Evolutionary conservation across 2,113 vertebrate genomes (phyloP).

Genomic region (Hiodon alosoides): DNA sequence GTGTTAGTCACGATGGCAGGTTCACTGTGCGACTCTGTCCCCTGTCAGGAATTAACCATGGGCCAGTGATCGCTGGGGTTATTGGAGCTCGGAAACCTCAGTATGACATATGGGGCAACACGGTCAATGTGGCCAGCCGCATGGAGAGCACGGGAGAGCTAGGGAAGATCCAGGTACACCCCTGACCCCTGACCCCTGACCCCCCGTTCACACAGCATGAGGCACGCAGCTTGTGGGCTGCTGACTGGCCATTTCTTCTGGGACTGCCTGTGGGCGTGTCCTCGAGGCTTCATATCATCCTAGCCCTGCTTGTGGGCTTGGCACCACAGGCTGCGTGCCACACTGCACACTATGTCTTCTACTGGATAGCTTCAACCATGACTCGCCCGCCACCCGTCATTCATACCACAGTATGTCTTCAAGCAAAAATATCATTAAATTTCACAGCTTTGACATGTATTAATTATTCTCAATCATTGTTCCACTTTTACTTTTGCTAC

Average conservation of each 20-base stretch:
- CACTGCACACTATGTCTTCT: too few species aligned
- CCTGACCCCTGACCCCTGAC: not conserved
- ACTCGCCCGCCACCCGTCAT: too few species aligned
- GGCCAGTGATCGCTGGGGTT: constrained; percentile 92
- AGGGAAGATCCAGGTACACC: constrained; percentile 87
- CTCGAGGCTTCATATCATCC: too few species aligned
- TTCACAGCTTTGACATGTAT: too few species aligned
- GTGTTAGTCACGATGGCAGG: not conserved
- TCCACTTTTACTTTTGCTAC: too few species aligned
- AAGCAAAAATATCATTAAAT: too few species aligned
- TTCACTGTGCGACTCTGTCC: constrained; percentile 15
- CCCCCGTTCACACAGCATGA: not conserved
- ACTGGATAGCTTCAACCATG: too few species aligned
- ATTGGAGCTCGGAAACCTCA: constrained; percentile 97
- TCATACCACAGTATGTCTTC: too few species aligned
- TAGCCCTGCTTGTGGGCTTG: too few species aligned
- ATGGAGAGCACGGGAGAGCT: constrained; percentile 96
- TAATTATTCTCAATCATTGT: too few species aligned
- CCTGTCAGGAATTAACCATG: constrained; percentile 86
- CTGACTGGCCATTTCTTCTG: not conserved
- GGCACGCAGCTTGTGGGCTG: not conserved
- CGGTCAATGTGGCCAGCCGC: constrained; percentile 90
- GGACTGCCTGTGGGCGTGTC: too few species aligned
- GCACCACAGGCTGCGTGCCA: too few species aligned
- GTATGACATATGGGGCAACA: constrained; percentile 98